These are phyloP conservation scores for Oscheius myriophilus DNA, from an alignment of 2,888 invertebrate genomes.

Conservation along the genomic window DNA sequence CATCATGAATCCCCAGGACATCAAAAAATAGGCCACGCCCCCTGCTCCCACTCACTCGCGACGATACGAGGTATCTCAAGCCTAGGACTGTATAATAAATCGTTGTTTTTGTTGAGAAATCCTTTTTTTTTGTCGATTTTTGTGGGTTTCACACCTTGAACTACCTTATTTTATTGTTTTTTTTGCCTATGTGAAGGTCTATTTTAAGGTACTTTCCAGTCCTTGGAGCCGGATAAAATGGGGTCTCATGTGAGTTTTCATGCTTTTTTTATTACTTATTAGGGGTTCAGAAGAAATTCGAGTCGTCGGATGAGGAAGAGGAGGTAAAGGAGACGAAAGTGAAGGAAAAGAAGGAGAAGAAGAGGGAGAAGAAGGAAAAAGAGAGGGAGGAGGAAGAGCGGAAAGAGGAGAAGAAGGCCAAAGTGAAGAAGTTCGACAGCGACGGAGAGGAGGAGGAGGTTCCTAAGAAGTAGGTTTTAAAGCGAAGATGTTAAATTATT, in stretches of 20 bases:
- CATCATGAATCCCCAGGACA: slow-evolving; percentile 5
- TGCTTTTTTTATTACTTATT: no score
- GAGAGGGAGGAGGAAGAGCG: not conserved
- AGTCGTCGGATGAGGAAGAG: slow-evolving; percentile 20
- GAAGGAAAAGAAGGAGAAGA: slow-evolving; percentile 1
- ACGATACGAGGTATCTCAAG: no score
- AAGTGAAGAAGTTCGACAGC: not conserved
- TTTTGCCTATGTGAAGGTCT: no score
- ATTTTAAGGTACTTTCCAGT: no score
- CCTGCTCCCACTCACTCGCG: no score
- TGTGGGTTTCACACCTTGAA: no score
- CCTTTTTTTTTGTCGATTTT: no score
- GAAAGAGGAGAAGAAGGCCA: not conserved
- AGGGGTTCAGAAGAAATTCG: slow-evolving; percentile 11
- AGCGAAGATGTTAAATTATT: not conserved
- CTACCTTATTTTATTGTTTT: no score
- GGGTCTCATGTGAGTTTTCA: no score
- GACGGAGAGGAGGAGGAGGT: not conserved
- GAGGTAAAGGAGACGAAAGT: not conserved
- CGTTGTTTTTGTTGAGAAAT: no score
- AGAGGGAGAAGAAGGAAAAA: not conserved
- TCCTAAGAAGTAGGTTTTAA: slow-evolving; percentile 5
- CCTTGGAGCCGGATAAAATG: no score
- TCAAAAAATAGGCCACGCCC: slow-evolving; percentile 2
- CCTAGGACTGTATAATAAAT: no score